Conservation (phyloP, 2,113 vertebrate genomes). For the Boleophthalmus pectinirostris region DNA sequence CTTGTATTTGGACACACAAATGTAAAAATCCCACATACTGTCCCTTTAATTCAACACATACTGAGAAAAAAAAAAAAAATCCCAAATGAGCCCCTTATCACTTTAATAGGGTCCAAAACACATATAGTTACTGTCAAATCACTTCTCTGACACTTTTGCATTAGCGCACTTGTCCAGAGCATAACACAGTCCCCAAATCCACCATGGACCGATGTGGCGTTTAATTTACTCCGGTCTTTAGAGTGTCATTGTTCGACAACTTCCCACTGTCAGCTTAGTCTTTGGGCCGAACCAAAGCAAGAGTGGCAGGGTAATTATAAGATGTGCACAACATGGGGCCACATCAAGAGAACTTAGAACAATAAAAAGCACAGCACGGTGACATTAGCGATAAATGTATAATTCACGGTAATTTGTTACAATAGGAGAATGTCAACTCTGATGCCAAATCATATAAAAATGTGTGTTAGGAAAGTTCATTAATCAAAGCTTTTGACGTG, state of each 20-base stretch:
- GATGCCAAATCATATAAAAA: neutral
- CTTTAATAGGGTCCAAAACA: neutral
- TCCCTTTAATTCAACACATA: too few relatives aligned
- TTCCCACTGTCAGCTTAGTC: neutral
- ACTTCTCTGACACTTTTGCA: neutral
- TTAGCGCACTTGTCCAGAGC: neutral
- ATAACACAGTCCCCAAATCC: neutral
- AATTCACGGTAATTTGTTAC: neutral
- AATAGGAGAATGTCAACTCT: neutral
- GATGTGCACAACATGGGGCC: neutral
- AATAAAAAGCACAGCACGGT: neutral
- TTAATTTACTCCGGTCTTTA: slow-evolving; percentile 1
- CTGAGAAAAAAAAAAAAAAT: too few relatives aligned
- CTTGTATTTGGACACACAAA: too few relatives aligned
- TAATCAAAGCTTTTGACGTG: neutral
- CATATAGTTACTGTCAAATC: neutral
- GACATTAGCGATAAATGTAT: neutral
- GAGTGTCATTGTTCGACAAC: neutral
- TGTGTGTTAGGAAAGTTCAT: neutral
- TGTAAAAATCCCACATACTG: neutral
- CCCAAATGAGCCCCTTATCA: neutral
- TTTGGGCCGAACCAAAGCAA: neutral
- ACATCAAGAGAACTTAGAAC: neutral
- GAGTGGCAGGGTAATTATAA: slow-evolving; percentile 7
- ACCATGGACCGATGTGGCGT: neutral